Conservation (phyloP, 30 jellyfish, hydroid and myxozoan species). For the Hydractinia symbiolongicarpus region DNA sequence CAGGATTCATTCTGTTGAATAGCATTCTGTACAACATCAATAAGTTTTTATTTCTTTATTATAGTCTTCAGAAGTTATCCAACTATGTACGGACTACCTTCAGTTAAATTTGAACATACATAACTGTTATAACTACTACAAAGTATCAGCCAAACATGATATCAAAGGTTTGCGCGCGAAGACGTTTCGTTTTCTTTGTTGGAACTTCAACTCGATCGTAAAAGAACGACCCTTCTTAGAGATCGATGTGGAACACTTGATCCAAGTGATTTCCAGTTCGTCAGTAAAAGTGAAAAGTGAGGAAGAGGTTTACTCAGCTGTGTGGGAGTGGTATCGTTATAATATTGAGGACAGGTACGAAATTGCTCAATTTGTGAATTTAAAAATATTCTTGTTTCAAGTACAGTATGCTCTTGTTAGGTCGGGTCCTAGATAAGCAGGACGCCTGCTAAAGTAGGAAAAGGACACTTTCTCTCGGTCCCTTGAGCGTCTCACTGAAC, state of each 20-base stretch:
- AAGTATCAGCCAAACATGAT: neutral
- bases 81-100: slow-evolving; percentile 12
- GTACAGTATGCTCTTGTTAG: too few relatives aligned
- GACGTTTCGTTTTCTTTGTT: slow-evolving; percentile 1
- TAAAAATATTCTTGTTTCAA: too few relatives aligned
- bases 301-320: slow-evolving; percentile 23
- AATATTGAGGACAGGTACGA: slow-evolving; percentile 16
- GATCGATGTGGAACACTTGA: neutral
- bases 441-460: too few relatives aligned
- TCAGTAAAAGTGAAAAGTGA: slow-evolving; percentile 13
- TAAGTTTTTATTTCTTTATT: neutral
- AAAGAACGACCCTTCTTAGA: slow-evolving; percentile 7
- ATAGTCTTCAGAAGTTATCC: slow-evolving; percentile 18
- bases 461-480: too few relatives aligned
- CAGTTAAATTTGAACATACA: slow-evolving; percentile 6
- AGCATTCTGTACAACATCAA: too few relatives aligned
- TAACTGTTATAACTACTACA: neutral
- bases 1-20: too few relatives aligned
- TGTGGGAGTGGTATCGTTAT: slow-evolving; percentile 13
- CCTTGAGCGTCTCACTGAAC: too few relatives aligned
- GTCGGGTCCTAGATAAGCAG: too few relatives aligned
- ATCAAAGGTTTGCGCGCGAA: slow-evolving; percentile 1
- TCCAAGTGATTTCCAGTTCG: neutral
- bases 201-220: slow-evolving; percentile 28
- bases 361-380: too few relatives aligned